phyloP scores from a whole-genome alignment of 2,113 vertebrate species.

The Pollachius pollachius region DNA sequence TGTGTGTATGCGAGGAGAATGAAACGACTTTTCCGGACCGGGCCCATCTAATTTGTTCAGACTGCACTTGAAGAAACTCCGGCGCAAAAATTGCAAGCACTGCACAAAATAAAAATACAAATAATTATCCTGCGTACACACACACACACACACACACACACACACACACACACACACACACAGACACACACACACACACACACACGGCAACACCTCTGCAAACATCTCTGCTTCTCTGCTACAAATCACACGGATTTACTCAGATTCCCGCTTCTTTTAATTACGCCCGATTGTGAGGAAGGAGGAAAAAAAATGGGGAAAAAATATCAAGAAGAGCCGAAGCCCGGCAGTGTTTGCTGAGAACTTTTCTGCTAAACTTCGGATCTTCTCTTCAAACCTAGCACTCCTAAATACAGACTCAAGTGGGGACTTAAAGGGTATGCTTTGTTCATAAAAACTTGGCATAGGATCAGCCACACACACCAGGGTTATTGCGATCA shows the following conservation, averaged over 20 bases:
- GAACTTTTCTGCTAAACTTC: conserved; percentile 4
- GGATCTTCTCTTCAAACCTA: background rate
- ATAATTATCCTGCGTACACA: conserved; percentile 7
- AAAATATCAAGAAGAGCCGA: background rate
- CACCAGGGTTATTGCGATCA: too few relatives aligned
- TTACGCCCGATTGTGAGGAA: background rate
- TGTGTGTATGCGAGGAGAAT: conserved; percentile 37
- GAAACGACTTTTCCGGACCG: conserved; percentile 40
- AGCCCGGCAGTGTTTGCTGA: conserved; percentile 16
- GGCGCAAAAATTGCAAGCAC: conserved; percentile 10
- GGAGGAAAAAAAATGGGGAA: conserved; percentile 6
- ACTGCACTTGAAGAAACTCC: conserved; percentile 9
- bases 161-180: too few relatives aligned
- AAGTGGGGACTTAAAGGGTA: too few relatives aligned
- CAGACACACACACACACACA: background rate
- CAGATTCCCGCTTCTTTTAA: conserved; percentile 4
- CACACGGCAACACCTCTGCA: conserved; percentile 38
- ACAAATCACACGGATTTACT: background rate
- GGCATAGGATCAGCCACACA: too few relatives aligned
- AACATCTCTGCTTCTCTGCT: conserved; percentile 12
- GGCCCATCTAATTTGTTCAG: conserved; percentile 38
- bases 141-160: too few relatives aligned
- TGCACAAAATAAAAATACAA: conserved; percentile 49
- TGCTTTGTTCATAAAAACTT: too few relatives aligned
- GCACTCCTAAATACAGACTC: background rate